Evolutionary conservation across 2,797 vertebrate species (phyloP), one percentile per base, ranked within the genome.

Genomic region (Limosa lapponica): DNA sequence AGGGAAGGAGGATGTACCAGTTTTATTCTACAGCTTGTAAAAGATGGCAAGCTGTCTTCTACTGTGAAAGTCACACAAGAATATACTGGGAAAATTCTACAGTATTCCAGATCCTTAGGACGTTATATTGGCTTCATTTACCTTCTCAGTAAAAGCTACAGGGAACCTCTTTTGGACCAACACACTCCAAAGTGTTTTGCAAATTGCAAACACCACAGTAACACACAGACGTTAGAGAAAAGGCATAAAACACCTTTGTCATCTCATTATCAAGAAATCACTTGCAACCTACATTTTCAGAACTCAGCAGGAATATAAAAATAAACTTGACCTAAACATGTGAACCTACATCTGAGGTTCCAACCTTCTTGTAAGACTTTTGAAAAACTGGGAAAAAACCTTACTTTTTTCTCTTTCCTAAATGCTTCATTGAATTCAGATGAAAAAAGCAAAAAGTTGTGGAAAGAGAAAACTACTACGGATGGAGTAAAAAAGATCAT

Each of bases 51-150:
- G 75, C 23, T 79, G 55, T 52, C 59, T 84, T 91, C 77, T 64
- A 23, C 30, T 49, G 27, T 25, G 37, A 78, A 78, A 34, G 17
- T 72, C 19, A 69, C 15, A 54, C 2, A 7, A 43, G 10, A 87
- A 43, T 13, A 75, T 3, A 5, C 23, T 37, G 23, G 16, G 9
- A 15, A 91, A 75, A 46, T 74, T 72, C 46, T 39, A 58, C 10
- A 19, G 20, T 27, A 67, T 52, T 95, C 10, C 57, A 46, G 20
- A 82, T 61, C 81, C 93, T 89, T n/a, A 82, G 2, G 5, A 43
- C 0, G 0, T 79, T 77, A 4, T 2, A 88, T 37, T 0, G 0
- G 43, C 54, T 46, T 41, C 34, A 78, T 5, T 61, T 34, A 37
- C 13, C 9, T 37, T 64, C 13, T 78, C 55, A 46, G 8, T 37